Base-by-base conservation (phyloP, 1,140 invertebrate species). In the Psilanteris sp. region DNA sequence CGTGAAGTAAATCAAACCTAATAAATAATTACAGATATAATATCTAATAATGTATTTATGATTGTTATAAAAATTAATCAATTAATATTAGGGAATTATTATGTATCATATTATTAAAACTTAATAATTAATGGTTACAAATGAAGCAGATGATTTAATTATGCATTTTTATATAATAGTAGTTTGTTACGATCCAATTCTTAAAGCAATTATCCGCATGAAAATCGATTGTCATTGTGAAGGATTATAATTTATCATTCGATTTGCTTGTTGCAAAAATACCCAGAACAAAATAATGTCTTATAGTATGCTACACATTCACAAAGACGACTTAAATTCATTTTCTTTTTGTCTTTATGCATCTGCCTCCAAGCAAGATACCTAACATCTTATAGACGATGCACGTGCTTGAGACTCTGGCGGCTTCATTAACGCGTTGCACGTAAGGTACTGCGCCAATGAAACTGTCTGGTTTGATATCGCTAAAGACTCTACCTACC, bases 361-460 rank as follows among this genome's bases (percentile, higher is more conserved):
- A 48, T 39, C 31, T 67, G 50, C 24, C 41, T 48, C 8, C 10
- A 13, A 54, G 29, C 31, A 16, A 37, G 43, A 7, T 46, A 18
- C 32, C 27, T 18, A 43, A 62, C 57, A 57, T 22, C 34, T 52
- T 52, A 27, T 37, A 37, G 55, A 18, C 41, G 22, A 66, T 20
- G 61, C 48, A 46, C 62, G 50, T 67, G 62, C 24, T 67, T 43
- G 43, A 55, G 43, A 74, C 37, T 52, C 54, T 11, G 43, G 43
- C 34, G 37, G 48, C 34, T 48, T 54, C 68, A 64, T 64, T 73
- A 64, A 64, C 43, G 50, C 59, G 34, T 48, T 44, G 50, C 59
- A 62, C 39, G 68, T 39, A 50, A 73, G 37, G 46, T 52, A 52
- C 46, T 22, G 43, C 52, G 32, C 54, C 44, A 70, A 70, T 70